Conservation (phyloP, 2,113 vertebrate genomes). For the Aix galericulata region DNA sequence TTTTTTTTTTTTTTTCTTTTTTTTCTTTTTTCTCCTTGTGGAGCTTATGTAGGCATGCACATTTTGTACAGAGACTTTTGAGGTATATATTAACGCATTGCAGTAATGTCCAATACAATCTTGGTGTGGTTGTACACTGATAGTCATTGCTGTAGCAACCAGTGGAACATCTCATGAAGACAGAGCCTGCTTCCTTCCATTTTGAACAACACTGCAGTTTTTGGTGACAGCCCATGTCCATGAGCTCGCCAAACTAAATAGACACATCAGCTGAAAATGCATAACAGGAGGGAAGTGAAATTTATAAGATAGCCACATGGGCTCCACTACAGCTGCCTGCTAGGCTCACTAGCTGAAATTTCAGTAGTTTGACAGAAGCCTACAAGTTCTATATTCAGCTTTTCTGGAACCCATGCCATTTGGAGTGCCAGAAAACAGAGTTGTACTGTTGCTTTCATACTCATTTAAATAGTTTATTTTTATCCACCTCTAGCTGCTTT, state of each 20-base stretch:
- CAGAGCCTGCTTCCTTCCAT: accelerated
- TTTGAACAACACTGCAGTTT: background rate
- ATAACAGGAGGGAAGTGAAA: background rate
- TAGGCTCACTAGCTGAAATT: background rate
- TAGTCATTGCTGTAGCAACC: background rate
- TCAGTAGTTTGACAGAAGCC: background rate
- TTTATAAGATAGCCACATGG: background rate
- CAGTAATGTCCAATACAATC: background rate
- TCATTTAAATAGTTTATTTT: background rate
- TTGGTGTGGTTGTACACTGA: background rate
- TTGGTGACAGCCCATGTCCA: background rate
- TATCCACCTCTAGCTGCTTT: background rate
- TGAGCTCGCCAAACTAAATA: background rate
- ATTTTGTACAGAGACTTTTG: background rate
- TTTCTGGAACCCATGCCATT: background rate
- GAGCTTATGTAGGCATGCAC: background rate
- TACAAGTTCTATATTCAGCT: background rate
- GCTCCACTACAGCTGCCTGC: background rate
- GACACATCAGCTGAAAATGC: background rate
- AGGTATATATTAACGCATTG: background rate
- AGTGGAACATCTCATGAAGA: background rate
- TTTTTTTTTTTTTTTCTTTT: no score
- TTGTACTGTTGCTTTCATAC: background rate
- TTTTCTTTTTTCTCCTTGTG: background rate
- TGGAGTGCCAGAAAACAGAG: background rate